These are phyloP conservation scores for Spisula solida DNA, from an alignment of 2,888 invertebrate genomes.

Conservation along the genomic window DNA sequence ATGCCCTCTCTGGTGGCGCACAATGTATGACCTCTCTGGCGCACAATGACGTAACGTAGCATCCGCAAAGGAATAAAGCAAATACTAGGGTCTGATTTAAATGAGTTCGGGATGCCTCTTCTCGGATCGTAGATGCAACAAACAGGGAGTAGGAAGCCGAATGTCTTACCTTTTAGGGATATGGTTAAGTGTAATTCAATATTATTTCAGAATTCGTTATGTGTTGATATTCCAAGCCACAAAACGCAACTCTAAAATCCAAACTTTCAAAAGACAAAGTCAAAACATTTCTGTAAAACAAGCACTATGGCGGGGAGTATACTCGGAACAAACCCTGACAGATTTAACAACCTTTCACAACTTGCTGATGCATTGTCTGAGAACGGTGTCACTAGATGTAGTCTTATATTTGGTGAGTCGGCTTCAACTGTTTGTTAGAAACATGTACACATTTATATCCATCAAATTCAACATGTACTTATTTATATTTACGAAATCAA, in stretches of 20 bases:
- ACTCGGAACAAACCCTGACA: constrained; percentile 26
- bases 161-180: background rate
- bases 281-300: background rate
- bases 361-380: constrained; percentile 29
- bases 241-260: background rate
- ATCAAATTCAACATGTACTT: too few relatives aligned
- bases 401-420: constrained; percentile 55
- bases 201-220: constrained; percentile 12
- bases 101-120: too few relatives aligned
- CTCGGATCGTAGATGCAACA: too few relatives aligned
- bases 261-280: background rate
- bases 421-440: background rate
- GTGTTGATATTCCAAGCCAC: background rate
- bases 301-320: constrained; percentile 3
- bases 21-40: too few relatives aligned
- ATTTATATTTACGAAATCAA: too few relatives aligned
- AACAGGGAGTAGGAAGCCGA: too few relatives aligned
- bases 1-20: too few relatives aligned
- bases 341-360: constrained; percentile 28
- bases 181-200: too few relatives aligned
- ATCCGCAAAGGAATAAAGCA: too few relatives aligned
- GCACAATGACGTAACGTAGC: too few relatives aligned
- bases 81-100: too few relatives aligned
- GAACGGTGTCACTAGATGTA: constrained; percentile 34
- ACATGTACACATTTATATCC: too few relatives aligned